phyloP scores from a whole-genome alignment of 2,888 invertebrate genomes.

The Timema cristinae region DNA sequence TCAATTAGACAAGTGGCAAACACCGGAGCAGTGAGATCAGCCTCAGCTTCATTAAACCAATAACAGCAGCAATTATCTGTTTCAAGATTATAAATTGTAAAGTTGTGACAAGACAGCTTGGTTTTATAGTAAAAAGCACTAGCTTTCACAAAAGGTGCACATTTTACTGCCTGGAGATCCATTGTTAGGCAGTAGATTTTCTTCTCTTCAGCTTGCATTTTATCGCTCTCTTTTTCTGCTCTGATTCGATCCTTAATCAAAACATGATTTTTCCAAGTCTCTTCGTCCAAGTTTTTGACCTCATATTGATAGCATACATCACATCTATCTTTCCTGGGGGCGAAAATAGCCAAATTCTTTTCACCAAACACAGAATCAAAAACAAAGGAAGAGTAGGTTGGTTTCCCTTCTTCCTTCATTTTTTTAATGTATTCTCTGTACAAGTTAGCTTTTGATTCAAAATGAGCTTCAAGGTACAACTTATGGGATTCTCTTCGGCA shows the following conservation, averaged over 20 bases:
- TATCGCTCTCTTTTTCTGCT: neutral
- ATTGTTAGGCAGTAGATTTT: constrained; percentile 6
- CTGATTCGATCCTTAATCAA: neutral
- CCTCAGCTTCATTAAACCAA: constrained; percentile 7
- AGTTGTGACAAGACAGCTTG: neutral
- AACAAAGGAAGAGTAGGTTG: neutral
- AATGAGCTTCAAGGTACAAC: neutral
- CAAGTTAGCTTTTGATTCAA: constrained; percentile 9
- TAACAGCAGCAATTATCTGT: neutral
- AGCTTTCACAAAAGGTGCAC: constrained; percentile 3
- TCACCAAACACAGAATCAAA: neutral
- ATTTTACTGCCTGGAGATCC: constrained; percentile 5
- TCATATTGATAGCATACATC: neutral
- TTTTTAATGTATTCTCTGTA: constrained; percentile 9
- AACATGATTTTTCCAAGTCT: constrained; percentile 1
- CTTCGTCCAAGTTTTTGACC: constrained; percentile 5
- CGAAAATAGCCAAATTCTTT: neutral
- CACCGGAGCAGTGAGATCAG: constrained; percentile 5
- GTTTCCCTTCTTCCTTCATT: neutral
- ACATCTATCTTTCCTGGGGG: too few species aligned
- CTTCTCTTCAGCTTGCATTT: constrained; percentile 5
- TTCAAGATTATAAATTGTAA: constrained; percentile 5
- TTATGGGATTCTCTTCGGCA: neutral
- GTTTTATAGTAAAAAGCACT: neutral
- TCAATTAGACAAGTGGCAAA: neutral